Percentiles rank a stretch among this genome's conserved stretches.
Conservation (phyloP, 2,113 vertebrate species). For the Chroicocephalus ridibundus region DNA sequence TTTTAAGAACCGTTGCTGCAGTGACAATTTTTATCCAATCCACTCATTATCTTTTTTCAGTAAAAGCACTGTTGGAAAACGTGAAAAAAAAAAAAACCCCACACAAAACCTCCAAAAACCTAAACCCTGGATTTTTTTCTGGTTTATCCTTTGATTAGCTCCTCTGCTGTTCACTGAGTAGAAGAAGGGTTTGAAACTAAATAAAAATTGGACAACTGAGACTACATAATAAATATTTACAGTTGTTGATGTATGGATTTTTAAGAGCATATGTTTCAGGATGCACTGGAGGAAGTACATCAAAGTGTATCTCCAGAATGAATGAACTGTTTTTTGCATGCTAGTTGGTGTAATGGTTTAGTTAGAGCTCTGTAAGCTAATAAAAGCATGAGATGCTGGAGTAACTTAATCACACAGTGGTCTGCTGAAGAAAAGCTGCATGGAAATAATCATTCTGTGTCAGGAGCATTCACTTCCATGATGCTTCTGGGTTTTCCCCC, state of each 20-base stretch:
- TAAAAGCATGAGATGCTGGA: conserved; percentile 31
- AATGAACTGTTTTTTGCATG: neutral
- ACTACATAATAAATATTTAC: neutral
- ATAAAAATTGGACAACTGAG: neutral
- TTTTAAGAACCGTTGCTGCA: neutral
- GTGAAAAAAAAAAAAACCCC: neutral
- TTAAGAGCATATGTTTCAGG: neutral
- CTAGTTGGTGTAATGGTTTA: neutral
- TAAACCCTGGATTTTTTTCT: neutral
- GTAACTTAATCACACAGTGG: conserved; percentile 3
- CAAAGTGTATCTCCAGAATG: neutral
- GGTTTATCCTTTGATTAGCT: neutral
- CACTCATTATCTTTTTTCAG: neutral
- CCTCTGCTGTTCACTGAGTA: neutral
- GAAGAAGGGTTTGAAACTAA: neutral
- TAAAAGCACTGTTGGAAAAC: neutral
- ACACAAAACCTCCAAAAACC: neutral
- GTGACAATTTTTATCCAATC: neutral
- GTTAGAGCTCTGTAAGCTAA: conserved; percentile 3
- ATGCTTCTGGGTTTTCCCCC: neutral
- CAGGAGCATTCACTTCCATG: neutral
- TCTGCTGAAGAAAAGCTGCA: neutral
- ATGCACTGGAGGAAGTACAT: neutral
- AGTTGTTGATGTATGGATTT: neutral
- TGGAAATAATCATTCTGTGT: neutral